Evolutionary conservation across 2,797 vertebrate species (phyloP), one percentile per base, ranked within the genome.

Genomic region (Artibeus lituratus): DNA sequence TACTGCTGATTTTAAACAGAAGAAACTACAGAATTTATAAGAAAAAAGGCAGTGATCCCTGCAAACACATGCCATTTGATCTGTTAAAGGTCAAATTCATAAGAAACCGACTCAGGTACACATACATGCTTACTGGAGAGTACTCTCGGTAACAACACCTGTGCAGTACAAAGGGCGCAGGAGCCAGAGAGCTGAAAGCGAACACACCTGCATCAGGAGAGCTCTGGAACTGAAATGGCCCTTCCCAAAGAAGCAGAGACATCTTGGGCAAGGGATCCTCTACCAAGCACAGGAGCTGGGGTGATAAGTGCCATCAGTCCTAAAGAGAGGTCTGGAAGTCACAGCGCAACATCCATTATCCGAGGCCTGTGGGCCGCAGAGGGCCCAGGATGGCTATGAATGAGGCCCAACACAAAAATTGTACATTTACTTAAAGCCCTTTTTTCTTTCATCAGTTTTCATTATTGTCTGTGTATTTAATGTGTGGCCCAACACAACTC

Each of bases 181-280:
- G 19, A 7, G 9, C 10, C 12, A 16, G 1, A 19, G 29, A 39
- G 42, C 0, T 3, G 21, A 24, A 16, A 0, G 2, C 26, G 65
- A 59, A 18, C 1, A 18, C 1, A 22, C 10, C 7, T 26, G 19
- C 16, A 10, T 6, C 15, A 15, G 55, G 51, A 18, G 3, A 9
- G 22, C 37, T 26, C 49, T 16, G 42, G 49, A 35, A 49, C 14
- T 7, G 16, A 4, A 9, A 3, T 2, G 1, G 7, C 21, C 67
- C 65, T 59, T 12, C 57, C 29, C 65, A 32, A 16, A 26, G 32
- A 37, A 70, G 21, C 11, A 7, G n/a, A 35, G 3, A 53, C 9
- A 44, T 14, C 69, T 3, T 29, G 53, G 21, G 19, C 51, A 37
- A 73, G 57, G 47, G 29, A 24, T 59, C 18, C 24, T 69, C 15